Base-by-base conservation (phyloP, 2,113 vertebrate species). In the Mastomys natalensis region DNA sequence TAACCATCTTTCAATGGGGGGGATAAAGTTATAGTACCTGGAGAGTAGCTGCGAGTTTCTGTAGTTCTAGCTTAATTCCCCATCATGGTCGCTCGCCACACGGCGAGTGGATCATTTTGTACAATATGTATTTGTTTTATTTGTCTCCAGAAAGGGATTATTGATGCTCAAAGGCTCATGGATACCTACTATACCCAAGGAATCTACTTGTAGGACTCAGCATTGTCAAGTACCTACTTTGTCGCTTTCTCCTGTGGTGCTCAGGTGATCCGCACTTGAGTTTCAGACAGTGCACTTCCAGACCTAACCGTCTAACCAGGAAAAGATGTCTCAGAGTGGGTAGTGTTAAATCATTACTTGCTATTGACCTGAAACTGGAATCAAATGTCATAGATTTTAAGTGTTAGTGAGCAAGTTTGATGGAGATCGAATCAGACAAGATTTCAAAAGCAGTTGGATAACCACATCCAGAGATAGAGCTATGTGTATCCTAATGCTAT, bases 141-240 rank as follows among this genome's bases (percentile, higher is more conserved):
- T 81, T 92, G 73, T 45, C 58, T 85, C 51, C 60, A 64, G 16
- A 91, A 94, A 87, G 74, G 84, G 87, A 53, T 21, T 82, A 29
- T 72, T 58, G 51, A n/a, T 60, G 60, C 51, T 92, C 58, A 40
- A 19, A 0, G 85, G 94, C 93, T 74, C 92, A 26, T 77, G 94
- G 95, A 93, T 91, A 51, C 92, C 5, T 64, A 31, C 24, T 55
- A 7, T 45, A 21, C 78, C 87, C 4, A 94, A 96, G 87, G 91
- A 85, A 84, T 82, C 76, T 3, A 90, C 90, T 95, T 43, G 95
- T 24, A 97, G 98, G 98, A 98, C 98, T 98, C 98, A 98, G 98
- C 98, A 98, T 96, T 29, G 97, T 87, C 22, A n/a, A 43, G 95
- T 74, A 26, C 74, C 96, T 84, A 87, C 26, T 97, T 87, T 68